Evolutionary conservation across 2,888 invertebrate genomes (phyloP), one percentile per base, ranked within the genome.

Genomic region (Criorhina ranunculi): DNA sequence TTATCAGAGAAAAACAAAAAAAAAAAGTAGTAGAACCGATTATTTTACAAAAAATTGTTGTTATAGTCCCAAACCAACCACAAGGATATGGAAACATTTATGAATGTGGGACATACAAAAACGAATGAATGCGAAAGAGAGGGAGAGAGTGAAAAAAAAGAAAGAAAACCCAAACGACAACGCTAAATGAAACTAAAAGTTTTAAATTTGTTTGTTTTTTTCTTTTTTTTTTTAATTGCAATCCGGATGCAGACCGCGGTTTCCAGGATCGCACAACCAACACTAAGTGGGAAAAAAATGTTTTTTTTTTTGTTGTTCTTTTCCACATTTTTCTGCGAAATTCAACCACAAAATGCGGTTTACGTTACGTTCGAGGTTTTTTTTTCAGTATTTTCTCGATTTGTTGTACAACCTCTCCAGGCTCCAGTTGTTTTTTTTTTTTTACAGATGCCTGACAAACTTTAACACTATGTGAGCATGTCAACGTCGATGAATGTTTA

Each of bases 151-250:
- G 9, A n/a, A n/a, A 31, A 24, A 11, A 42, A 33, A 12, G 17
- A 51, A 57, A 40, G n/a, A 59, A 67, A 57, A 59, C n/a, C 9
- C 12, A 37, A 46, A 40, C 51, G 51, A 72, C 72, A 59, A 70
- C 59, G 37, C 46, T 9, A 37, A 70, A 59, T 44, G 75, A 75
- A 66, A 66, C 64, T 57, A 66, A 66, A 73, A 75, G 44, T 75
- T 42, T n/a, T 55, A 8, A 35, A 17, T 42, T 40, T 51, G 19
- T 44, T 40, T 29, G 15, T 12, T 59, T n/a, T 40, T 59, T n/a
- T 40, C 11, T 64, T n/a, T 33, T 49, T 33, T 40, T 67, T 67
- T 42, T 57, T n/a, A 70, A 70, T 46, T 46, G 46, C 46, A 24
- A 33, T 46, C 29, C 46, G 49, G 37, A 70, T 59, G 46, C 59